phyloP scores from a whole-genome alignment of 2,797 vertebrate genomes.

The Sandelia bainsii region DNA sequence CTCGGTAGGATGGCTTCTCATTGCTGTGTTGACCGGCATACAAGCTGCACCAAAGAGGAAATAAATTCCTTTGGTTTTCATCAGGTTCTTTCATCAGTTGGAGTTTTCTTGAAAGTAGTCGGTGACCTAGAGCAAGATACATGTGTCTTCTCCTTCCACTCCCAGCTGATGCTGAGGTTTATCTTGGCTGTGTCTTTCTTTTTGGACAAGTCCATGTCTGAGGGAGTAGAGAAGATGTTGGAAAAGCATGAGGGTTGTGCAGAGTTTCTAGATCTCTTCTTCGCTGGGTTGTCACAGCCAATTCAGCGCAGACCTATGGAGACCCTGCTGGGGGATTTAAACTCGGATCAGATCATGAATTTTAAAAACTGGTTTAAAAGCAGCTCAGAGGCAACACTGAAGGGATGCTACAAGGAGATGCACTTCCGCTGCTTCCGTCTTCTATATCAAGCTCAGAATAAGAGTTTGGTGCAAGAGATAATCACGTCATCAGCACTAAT shows the following conservation, averaged over 20 bases:
- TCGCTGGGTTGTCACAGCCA: slow-evolving; percentile 78
- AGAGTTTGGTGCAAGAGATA: slow-evolving; percentile 70
- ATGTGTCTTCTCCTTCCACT: slow-evolving; percentile 74
- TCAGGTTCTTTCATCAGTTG: slow-evolving; percentile 36
- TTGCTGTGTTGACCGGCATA: slow-evolving; percentile 26
- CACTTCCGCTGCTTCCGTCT: slow-evolving; percentile 71
- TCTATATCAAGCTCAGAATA: slow-evolving; percentile 80
- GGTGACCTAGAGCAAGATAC: slow-evolving; percentile 38
- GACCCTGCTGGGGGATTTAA: slow-evolving; percentile 59
- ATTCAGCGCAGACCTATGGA: slow-evolving; percentile 71
- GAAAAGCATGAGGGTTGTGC: slow-evolving; percentile 33
- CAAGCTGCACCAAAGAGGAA: slow-evolving; percentile 56
- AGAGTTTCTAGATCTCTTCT: slow-evolving; percentile 73
- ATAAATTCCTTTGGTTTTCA: slow-evolving; percentile 62
- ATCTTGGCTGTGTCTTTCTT: slow-evolving; percentile 76
- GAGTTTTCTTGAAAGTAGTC: slow-evolving; percentile 59
- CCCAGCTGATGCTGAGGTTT: slow-evolving; percentile 79
- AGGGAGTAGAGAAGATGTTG: slow-evolving; percentile 47
- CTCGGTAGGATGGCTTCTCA: slow-evolving; percentile 77
- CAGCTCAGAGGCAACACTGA: slow-evolving; percentile 44
- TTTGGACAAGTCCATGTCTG: slow-evolving; percentile 38
- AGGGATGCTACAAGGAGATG: not conserved
- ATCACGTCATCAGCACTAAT: slow-evolving; percentile 28
- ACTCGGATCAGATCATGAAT: slow-evolving; percentile 35
- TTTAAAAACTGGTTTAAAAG: slow-evolving; percentile 75